These are phyloP conservation scores for Tetheella fluctuosa DNA, from an alignment of 2,888 invertebrate genomes.

Conservation along the genomic window DNA sequence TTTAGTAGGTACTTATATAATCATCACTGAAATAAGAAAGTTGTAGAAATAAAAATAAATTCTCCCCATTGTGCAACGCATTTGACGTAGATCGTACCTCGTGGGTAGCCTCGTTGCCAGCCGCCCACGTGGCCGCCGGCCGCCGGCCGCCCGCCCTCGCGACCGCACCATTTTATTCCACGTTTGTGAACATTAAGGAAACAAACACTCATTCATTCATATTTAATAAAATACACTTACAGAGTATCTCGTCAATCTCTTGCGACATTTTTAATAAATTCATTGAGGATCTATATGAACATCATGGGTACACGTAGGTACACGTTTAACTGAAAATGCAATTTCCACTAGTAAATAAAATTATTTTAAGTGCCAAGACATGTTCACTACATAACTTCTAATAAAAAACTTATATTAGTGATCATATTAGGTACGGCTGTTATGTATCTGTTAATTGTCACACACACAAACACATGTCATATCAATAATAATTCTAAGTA, in stretches of 20 bases:
- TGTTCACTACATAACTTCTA: neutral
- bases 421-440: neutral
- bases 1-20: no score
- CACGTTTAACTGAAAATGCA: neutral
- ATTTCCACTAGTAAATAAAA: neutral
- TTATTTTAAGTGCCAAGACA: neutral
- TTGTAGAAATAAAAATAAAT: neutral
- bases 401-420: neutral
- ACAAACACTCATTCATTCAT: constrained; percentile 49
- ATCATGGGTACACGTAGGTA: neutral
- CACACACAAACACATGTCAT: no score
- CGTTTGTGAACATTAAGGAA: constrained; percentile 30
- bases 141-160: constrained; percentile 20
- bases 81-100: constrained; percentile 2
- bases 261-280: constrained; percentile 15
- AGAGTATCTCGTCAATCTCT: constrained; percentile 30
- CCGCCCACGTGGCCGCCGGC: constrained; percentile 19
- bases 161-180: constrained; percentile 20
- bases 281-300: constrained; percentile 22
- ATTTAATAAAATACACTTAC: constrained; percentile 49
- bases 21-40: neutral
- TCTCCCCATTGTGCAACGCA: neutral
- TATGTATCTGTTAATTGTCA: no score
- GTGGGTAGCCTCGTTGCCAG: constrained; percentile 16
- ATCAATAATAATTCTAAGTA: no score